Base-by-base conservation (phyloP, 2,888 invertebrate species). In the Ditula angustiorana region DNA sequence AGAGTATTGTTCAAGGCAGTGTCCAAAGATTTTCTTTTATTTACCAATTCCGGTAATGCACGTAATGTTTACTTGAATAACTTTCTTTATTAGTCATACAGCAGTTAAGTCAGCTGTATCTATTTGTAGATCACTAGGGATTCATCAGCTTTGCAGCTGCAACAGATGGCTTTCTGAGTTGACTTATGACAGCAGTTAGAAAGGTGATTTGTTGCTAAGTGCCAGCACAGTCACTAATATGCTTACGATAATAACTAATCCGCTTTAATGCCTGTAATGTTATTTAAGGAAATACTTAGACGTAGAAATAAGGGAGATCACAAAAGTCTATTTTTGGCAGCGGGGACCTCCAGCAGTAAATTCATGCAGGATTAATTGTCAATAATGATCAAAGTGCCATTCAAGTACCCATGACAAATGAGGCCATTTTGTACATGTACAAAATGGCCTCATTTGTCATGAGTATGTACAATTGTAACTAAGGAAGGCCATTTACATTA, bases 141-240 rank as follows among this genome's bases (percentile, higher is more conserved):
- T 13, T 16, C 46, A 46, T 46, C 24, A 46, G n/a, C n/a, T 46
- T 44, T 21, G 46, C 46, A 46, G 46, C 24, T 46, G 46, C 46
- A 46, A 24, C 46, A 46, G 46, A 46, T 24, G n/a, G 46, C 46
- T 23, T 46, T 24, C 23, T 24, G 24, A 46, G 21, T 46, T 33
- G 26, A 26, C 4, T 26, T 41, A 41, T 41, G 10, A 41, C 41
- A 19, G 23, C 46, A 24, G 24, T 24, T 24, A 23, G 10, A 11
- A 16, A 23, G n/a, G 46, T 46, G 46, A 46, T 23, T 46, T 46
- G 41, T 41, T 46, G 23, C 23, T n/a, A 46, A 23, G 46, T 24
- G 23, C n/a, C 46, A 24, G 24, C n/a, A 24, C 11, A n/a, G 37
- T n/a, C 16, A 5, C n/a, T 23, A 21, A 23, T 24, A n/a, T 24